A percentile compares a stretch with the other conserved stretches of the same genome.
phyloP scores from a whole-genome alignment of 1,140 invertebrate genomes.

The Lerema accius region DNA sequence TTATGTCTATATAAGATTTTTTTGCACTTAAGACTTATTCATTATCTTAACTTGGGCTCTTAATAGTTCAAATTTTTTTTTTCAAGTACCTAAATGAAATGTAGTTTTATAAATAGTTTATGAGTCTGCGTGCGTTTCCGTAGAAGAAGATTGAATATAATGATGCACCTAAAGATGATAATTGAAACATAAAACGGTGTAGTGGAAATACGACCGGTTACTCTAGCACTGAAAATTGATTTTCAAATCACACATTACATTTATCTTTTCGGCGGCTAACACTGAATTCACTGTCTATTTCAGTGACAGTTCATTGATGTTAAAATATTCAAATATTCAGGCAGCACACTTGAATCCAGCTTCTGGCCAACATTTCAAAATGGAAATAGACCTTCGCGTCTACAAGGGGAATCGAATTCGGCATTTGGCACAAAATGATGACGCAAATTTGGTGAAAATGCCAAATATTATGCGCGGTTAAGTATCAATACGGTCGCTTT shows the following conservation, averaged over 20 bases:
- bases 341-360: conserved; percentile 62
- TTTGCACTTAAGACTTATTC: no score
- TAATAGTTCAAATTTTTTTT: no score
- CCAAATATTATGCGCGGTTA: conserved; percentile 64
- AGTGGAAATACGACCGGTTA: no score
- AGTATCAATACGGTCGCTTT: conserved; percentile 49
- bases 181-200: no score
- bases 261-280: neutral
- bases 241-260: neutral
- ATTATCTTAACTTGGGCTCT: no score
- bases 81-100: no score
- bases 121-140: no score
- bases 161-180: no score
- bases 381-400: conserved; percentile 67
- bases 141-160: no score
- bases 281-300: conserved; percentile 60
- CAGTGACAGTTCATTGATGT: conserved; percentile 52
- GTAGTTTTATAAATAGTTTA: no score
- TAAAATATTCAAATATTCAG: conserved; percentile 78
- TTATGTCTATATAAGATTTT: no score
- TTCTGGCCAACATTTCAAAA: conserved; percentile 67
- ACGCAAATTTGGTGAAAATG: conserved; percentile 66
- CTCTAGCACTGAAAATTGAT: no score
- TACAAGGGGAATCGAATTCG: conserved; percentile 65
- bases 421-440: conserved; percentile 68